Evolutionary conservation across 2,113 vertebrate species (phyloP).

Genomic region (Pagrus major): DNA sequence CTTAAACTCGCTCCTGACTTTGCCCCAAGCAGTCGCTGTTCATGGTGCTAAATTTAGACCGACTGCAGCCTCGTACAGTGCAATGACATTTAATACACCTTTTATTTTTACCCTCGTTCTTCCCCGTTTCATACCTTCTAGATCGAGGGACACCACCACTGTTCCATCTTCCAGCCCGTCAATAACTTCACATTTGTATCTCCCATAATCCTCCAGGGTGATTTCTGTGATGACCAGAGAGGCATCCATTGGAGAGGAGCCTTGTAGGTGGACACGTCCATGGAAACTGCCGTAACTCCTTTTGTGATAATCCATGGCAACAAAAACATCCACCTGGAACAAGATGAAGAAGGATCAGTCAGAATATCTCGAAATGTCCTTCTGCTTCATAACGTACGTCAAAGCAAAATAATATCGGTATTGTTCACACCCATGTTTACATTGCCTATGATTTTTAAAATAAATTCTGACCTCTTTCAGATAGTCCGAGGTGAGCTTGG

Average conservation of each 20-base stretch:
- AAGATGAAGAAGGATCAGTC: neutral
- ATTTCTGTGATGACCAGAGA: conserved; percentile 91
- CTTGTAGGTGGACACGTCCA: conserved; percentile 89
- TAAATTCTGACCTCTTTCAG: conserved; percentile 88
- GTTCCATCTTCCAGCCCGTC: conserved; percentile 95
- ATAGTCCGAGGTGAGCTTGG: conserved; percentile 97
- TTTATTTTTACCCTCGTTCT: conserved; percentile 1
- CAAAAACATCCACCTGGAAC: conserved; percentile 88
- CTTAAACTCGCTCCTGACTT: conserved; percentile 49
- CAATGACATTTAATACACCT: conserved; percentile 25
- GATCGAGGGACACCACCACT: conserved; percentile 88
- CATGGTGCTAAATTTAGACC: conserved; percentile 57
- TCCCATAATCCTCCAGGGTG: conserved; percentile 94
- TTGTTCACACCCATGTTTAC: too few species aligned
- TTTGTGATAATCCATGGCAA: conserved; percentile 93
- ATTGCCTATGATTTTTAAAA: neutral
- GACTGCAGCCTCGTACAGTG: conserved; percentile 13
- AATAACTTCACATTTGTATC: conserved; percentile 97
- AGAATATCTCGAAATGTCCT: too few species aligned
- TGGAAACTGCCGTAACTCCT: conserved; percentile 93
- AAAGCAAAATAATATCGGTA: too few species aligned
- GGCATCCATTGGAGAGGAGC: conserved; percentile 89
- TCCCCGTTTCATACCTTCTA: conserved; percentile 88
- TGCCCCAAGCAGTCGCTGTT: conserved; percentile 31
- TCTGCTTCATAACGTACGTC: too few species aligned